Conservation (phyloP, 2,888 invertebrate species). For the Drosophila leonis region DNA sequence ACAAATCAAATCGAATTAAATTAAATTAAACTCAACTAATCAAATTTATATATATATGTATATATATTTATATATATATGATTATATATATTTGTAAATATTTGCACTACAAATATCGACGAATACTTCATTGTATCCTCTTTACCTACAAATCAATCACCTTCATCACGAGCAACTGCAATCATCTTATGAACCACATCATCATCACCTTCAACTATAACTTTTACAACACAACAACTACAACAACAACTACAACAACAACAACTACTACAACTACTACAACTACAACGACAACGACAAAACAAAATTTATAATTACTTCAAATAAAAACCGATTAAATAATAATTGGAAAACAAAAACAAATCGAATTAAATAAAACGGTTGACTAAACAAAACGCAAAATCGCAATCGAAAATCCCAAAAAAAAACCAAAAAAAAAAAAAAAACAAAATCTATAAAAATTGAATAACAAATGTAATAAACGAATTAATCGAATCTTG, state of each 20-base stretch:
- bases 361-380: conserved; percentile 43
- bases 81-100: conserved; percentile 47
- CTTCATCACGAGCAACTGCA: conserved; percentile 43
- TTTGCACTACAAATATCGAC: conserved; percentile 56
- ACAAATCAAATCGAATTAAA: conserved; percentile 30
- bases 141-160: conserved; percentile 23
- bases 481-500: conserved; percentile 35
- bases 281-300: background rate
- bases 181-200: conserved; percentile 37
- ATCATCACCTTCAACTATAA: conserved; percentile 46
- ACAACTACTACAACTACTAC: too few relatives aligned
- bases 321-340: conserved; percentile 37
- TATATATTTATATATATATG: background rate
- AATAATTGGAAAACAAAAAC: conserved; percentile 27
- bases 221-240: conserved; percentile 9
- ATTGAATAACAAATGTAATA: conserved; percentile 36
- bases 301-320: conserved; percentile 40
- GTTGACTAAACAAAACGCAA: conserved; percentile 51
- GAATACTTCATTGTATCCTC: conserved; percentile 30
- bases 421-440: conserved; percentile 45
- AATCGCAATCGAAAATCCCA: conserved; percentile 42
- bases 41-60: conserved; percentile 7
- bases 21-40: conserved; percentile 33
- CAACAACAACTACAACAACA: background rate
- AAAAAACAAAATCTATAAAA: conserved; percentile 29